Evolutionary conservation across 2,797 vertebrate species (phyloP), one percentile per base, ranked within the genome.

Genomic region (Sciurus carolinensis): DNA sequence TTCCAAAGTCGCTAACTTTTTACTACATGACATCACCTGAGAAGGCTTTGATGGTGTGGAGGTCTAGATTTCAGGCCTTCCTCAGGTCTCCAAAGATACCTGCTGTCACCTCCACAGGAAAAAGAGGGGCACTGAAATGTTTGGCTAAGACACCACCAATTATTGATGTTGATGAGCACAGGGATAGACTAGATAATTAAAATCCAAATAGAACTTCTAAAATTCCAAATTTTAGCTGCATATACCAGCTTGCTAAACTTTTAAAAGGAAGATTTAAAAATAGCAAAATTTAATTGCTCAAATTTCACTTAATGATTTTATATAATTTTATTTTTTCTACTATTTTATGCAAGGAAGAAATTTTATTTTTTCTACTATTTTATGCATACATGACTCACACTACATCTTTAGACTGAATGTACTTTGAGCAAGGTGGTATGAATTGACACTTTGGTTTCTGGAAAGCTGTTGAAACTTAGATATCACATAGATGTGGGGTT

Each of bases 151-250:
- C 81, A 39, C 44, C 67, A 87, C 36, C 30, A 80, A 36, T 50
- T 82, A 44, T 62, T 39, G 24, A 90, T 47, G 5, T 50, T 81
- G 30, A 24, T 44, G 39, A 94, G 67, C n/a, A 90, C 72, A 93
- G 4, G 20, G 4, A 80, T 62, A 93, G 52, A 87, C 14, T 57
- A 87, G 42, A 83, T 59, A 64, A 52, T 71, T 87, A 81, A 95
- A 96, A 94, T 62, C 7, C 44, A 95, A 30, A 83, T 15, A 67
- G 22, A 89, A 79, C 42, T 91, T 87, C 26, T 7, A 67, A 94
- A 96, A 81, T 87, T 92, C 77, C 66, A 83, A 89, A 94, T 69
- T 90, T 90, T 86, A 87, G 39, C 26, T 83, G 47, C 69, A 84
- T 82, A 84, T 47, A 9, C 30, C 26, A 87, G 84, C 59, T 6